A percentile compares a stretch with the other conserved stretches of the same genome.
phyloP scores from a whole-genome alignment of 2,888 invertebrate species.

The Spilarctia lutea region DNA sequence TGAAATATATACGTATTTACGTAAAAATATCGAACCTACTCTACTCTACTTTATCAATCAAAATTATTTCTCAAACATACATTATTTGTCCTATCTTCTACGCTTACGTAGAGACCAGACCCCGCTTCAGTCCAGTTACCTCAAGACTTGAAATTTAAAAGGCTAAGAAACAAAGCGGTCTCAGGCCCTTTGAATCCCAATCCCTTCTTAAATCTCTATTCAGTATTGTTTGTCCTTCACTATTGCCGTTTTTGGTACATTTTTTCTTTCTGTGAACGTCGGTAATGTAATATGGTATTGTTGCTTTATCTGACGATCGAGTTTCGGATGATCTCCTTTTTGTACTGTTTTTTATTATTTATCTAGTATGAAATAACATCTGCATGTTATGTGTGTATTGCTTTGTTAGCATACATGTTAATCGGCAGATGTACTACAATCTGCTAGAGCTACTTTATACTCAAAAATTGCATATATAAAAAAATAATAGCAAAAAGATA shows the following conservation, averaged over 20 bases:
- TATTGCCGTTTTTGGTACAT: conserved; percentile 64
- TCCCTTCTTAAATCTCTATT: conserved; percentile 81
- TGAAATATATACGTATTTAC: too few relatives aligned
- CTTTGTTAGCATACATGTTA: not conserved
- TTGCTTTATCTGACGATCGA: conserved; percentile 66
- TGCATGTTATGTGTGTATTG: conserved; percentile 24
- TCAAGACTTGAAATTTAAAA: conserved; percentile 73
- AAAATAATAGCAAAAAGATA: not conserved
- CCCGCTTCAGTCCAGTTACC: conserved; percentile 65
- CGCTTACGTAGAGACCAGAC: conserved; percentile 50
- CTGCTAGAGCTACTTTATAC: not conserved
- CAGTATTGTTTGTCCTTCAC: conserved; percentile 73
- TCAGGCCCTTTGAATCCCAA: conserved; percentile 77
- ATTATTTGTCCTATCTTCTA: not conserved
- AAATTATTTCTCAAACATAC: too few relatives aligned
- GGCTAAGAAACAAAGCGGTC: conserved; percentile 77
- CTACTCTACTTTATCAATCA: too few relatives aligned
- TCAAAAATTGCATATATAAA: not conserved
- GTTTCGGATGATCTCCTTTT: conserved; percentile 69
- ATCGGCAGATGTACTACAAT: not conserved
- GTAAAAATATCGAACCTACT: too few relatives aligned
- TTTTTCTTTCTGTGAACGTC: conserved; percentile 57
- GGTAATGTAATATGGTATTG: conserved; percentile 82
- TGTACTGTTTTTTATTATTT: conserved; percentile 45
- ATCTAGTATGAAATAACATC: conserved; percentile 39